Evolutionary conservation across 2,113 vertebrate genomes (phyloP).

Genomic region (Cepphus grylle): DNA sequence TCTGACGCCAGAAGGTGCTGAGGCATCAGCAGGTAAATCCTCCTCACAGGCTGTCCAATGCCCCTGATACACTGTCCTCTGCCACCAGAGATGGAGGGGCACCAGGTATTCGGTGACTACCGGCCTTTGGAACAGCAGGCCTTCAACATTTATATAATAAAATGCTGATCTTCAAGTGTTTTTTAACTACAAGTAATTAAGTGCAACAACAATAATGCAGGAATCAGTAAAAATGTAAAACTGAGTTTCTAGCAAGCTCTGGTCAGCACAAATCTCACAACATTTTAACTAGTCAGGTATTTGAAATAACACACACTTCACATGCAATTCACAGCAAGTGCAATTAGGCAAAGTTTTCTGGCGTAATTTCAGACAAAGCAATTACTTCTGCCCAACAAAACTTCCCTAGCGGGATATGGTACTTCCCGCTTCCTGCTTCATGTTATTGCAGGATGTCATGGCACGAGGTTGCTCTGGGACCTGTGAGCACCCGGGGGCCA

Average conservation of each 20-base stretch:
- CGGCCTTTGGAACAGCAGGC: not conserved
- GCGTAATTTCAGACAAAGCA: not conserved
- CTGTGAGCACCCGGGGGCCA: not conserved
- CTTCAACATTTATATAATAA: not conserved
- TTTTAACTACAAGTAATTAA: not conserved
- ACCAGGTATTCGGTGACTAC: fast-evolving
- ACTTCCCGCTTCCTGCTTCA: not conserved
- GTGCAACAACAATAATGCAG: not conserved
- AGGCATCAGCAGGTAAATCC: not conserved
- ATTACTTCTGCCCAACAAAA: not conserved
- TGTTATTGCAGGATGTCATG: fast-evolving
- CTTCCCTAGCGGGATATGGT: not conserved
- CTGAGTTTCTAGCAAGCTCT: not conserved
- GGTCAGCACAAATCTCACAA: not conserved
- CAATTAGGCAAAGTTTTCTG: not conserved
- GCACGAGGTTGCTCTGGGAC: fast-evolving
- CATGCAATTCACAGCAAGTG: not conserved
- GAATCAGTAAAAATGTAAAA: not conserved
- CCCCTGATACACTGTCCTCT: not conserved
- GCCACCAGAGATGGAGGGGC: not conserved
- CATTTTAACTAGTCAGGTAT: not conserved
- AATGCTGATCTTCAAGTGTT: not conserved
- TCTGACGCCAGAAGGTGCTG: not conserved
- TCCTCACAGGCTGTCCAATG: not conserved
- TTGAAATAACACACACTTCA: not conserved